Base-by-base conservation (phyloP, 2,888 invertebrate species). In the Leptothorax acervorum region DNA sequence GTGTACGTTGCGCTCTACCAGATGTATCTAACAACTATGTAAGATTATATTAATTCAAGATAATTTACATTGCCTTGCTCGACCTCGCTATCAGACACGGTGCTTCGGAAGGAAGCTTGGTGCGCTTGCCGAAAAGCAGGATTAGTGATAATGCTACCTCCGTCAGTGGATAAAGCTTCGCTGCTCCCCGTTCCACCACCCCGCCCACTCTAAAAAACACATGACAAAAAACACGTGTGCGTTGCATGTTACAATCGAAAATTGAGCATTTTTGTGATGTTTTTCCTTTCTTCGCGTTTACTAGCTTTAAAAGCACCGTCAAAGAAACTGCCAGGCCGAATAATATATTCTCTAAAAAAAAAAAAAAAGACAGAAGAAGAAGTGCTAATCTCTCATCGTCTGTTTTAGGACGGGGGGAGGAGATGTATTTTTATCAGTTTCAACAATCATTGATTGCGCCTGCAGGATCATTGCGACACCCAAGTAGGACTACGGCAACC, bases 11-110 rank as follows among this genome's bases (percentile, higher is more conserved):
- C 28, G 11, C 35, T 48, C 73, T 81, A 81, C 60, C 5, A 48
- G 39, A 51, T 65, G 23, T 42, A 45, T 71, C 55, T 78, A 79
- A 79, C 31, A 79, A 79, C 35, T 71, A 79, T 60, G 42, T 79
- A 79, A 85, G 68, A 73, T 55, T 73, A 73, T 57, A 81, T 53
- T 83, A 81, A 88, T 87, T 91, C 85, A 89, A 48, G 51, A 65
- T 86, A 87, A 84, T 87, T 97, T 96, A 98, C 98, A 96, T 97
- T 97, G 95, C 97, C 97, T 95, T 97, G 97, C 95, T 98, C 97
- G 94, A 98, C 97, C 96, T 99, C 99, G 94, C 98, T 98, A 95
- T 99, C 99, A 92, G 99, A 99, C 93, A 98, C 97, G 92, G 98
- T 98, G 92, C 98, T 98, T 94, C 98, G 97, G 96, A 98, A 97